phyloP scores from a whole-genome alignment of 2,797 vertebrate species.

The Sebastes wilsoni region DNA sequence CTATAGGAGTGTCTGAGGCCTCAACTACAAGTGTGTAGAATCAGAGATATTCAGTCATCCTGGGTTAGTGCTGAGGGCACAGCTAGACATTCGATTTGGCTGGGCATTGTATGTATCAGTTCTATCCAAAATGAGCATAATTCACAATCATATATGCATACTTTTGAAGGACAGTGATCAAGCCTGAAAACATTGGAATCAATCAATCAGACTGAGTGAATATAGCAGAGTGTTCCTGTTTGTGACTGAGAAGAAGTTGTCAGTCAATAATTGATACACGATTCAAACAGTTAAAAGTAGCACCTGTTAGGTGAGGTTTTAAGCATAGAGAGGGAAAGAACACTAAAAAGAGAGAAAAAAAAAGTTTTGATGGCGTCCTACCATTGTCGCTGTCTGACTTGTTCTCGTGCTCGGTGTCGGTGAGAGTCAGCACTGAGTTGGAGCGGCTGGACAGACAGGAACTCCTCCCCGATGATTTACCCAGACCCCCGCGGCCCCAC shows the following conservation, averaged over 20 bases:
- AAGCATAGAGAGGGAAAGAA: neutral
- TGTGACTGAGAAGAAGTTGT: neutral
- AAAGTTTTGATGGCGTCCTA: slow-evolving; percentile 70
- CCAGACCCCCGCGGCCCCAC: slow-evolving; percentile 91
- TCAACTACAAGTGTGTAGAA: neutral
- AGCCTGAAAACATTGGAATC: neutral
- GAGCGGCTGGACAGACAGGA: slow-evolving; percentile 98
- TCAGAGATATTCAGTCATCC: neutral
- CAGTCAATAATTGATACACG: neutral
- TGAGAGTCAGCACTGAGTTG: slow-evolving; percentile 97
- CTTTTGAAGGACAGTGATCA: neutral
- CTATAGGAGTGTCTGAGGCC: neutral
- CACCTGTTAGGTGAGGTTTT: neutral
- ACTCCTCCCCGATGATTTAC: slow-evolving; percentile 82
- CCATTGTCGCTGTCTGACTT: slow-evolving; percentile 98
- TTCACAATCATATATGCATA: neutral
- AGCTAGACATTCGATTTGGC: neutral
- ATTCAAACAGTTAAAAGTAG: neutral
- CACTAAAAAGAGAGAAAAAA: neutral
- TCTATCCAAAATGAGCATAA: neutral
- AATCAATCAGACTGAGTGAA: neutral
- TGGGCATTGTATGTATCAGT: neutral
- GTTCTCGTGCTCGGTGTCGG: slow-evolving; percentile 98
- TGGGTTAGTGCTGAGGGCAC: neutral
- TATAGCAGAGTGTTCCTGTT: neutral